Conservation (phyloP, 2,888 invertebrate genomes). For the Gymnoscelis rufifasciata region DNA sequence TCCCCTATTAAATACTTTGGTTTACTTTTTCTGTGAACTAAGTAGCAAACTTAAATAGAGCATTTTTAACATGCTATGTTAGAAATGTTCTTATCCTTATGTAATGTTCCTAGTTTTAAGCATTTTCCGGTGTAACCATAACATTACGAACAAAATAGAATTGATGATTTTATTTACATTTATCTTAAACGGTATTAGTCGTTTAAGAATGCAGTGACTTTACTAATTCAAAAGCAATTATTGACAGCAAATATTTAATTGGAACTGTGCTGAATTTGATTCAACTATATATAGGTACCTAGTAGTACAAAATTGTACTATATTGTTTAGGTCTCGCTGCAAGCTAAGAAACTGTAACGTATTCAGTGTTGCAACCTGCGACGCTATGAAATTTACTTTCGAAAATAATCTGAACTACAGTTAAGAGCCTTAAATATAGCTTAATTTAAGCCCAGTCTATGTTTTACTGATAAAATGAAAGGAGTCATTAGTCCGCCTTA, state of each 20-base stretch:
- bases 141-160: too few relatives aligned
- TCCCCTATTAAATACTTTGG: too few relatives aligned
- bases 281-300: not conserved
- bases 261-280: conserved; percentile 9
- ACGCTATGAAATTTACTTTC: too few relatives aligned
- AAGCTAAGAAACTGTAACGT: not conserved
- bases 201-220: conserved; percentile 14
- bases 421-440: not conserved
- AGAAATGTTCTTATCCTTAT: too few relatives aligned
- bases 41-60: too few relatives aligned
- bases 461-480: conserved; percentile 8
- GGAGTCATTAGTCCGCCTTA: conserved; percentile 13
- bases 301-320: not conserved
- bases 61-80: too few relatives aligned
- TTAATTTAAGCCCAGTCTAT: not conserved
- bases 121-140: too few relatives aligned
- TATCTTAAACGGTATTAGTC: not conserved
- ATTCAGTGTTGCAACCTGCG: too few relatives aligned
- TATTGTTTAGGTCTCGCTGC: not conserved
- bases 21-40: too few relatives aligned
- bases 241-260: conserved; percentile 1
- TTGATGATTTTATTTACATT: too few relatives aligned
- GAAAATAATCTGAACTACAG: too few relatives aligned
- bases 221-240: conserved; percentile 9
- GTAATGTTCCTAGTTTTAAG: too few relatives aligned